Evolutionary conservation across 2,888 invertebrate genomes (phyloP).

Genomic region (Unio delphinus): DNA sequence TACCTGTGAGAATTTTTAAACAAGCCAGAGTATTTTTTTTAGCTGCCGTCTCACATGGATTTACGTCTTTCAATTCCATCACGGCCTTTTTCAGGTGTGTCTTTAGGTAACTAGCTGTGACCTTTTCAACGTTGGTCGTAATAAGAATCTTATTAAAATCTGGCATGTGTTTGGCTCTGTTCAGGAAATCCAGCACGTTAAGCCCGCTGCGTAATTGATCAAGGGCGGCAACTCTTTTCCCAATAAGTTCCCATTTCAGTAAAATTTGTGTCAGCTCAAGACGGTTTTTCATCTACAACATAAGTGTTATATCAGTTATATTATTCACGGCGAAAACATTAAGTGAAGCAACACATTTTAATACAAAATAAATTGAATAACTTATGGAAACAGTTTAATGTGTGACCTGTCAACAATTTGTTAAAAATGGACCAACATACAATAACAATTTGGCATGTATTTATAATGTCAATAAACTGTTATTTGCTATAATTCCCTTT

Average conservation of each 20-base stretch:
- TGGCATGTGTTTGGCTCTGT: conserved; percentile 14
- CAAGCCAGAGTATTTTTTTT: conserved; percentile 28
- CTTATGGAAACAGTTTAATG: too few species aligned
- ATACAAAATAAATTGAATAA: too few species aligned
- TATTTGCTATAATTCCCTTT: too few species aligned
- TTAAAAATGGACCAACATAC: too few species aligned
- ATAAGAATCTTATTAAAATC: conserved; percentile 24
- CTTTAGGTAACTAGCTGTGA: conserved; percentile 31
- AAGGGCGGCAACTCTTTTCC: conserved; percentile 23
- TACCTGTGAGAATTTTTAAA: conserved; percentile 34
- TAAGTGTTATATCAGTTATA: not conserved
- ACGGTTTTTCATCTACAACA: conserved; percentile 20
- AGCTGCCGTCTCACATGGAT: conserved; percentile 27
- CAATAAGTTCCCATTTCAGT: conserved; percentile 34
- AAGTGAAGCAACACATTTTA: too few species aligned
- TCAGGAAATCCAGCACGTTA: conserved; percentile 26
- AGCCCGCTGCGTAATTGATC: conserved; percentile 30
- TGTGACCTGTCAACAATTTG: too few species aligned
- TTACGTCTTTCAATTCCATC: conserved; percentile 13
- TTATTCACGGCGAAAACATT: too few species aligned
- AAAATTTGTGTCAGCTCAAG: conserved; percentile 29
- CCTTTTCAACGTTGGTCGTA: conserved; percentile 17
- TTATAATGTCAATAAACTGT: too few species aligned
- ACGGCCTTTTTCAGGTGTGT: conserved; percentile 21
- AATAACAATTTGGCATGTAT: too few species aligned